phyloP scores from a whole-genome alignment of 2,888 invertebrate genomes.

The Cosmopolites sordidus region DNA sequence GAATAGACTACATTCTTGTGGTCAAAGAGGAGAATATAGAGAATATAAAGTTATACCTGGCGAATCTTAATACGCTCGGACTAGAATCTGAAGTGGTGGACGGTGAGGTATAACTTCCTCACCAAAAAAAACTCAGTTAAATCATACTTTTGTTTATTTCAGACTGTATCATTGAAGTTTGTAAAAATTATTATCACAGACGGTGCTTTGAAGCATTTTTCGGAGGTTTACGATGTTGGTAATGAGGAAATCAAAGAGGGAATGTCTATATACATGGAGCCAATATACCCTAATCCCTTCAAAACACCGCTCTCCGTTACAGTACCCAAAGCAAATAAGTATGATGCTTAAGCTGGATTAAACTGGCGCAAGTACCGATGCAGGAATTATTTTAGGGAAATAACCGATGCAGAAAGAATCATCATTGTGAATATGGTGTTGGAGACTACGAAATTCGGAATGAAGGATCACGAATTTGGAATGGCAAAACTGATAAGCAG shows the following conservation, averaged over 20 bases:
- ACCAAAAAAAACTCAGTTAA: too few species aligned
- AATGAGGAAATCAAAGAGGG: conserved; percentile 13
- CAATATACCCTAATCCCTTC: conserved; percentile 9
- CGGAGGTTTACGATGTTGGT: conserved; percentile 34
- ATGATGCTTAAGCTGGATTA: not conserved
- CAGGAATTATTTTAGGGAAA: conserved; percentile 18
- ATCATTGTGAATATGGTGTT: conserved; percentile 40
- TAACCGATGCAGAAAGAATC: conserved; percentile 36
- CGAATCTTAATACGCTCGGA: conserved; percentile 26
- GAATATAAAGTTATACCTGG: conserved; percentile 14
- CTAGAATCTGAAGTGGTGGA: conserved; percentile 22
- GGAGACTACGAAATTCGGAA: conserved; percentile 36
- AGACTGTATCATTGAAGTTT: conserved; percentile 21
- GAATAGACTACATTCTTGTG: conserved; percentile 28
- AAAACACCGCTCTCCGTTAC: conserved; percentile 5
- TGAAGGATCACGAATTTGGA: conserved; percentile 35
- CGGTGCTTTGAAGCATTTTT: conserved; percentile 31
- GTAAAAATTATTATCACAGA: conserved; percentile 38
- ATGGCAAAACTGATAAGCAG: conserved; percentile 36
- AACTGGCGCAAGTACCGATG: too few species aligned
- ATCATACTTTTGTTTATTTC: conserved; percentile 4
- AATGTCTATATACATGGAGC: conserved; percentile 23
- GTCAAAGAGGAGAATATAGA: conserved; percentile 20
- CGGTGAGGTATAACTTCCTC: conserved; percentile 21
- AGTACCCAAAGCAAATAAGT: not conserved